Percentiles rank a stretch among this genome's conserved stretches.
Evolutionary conservation across 2,888 invertebrate genomes (phyloP).

Genomic region (Thera britannica): DNA sequence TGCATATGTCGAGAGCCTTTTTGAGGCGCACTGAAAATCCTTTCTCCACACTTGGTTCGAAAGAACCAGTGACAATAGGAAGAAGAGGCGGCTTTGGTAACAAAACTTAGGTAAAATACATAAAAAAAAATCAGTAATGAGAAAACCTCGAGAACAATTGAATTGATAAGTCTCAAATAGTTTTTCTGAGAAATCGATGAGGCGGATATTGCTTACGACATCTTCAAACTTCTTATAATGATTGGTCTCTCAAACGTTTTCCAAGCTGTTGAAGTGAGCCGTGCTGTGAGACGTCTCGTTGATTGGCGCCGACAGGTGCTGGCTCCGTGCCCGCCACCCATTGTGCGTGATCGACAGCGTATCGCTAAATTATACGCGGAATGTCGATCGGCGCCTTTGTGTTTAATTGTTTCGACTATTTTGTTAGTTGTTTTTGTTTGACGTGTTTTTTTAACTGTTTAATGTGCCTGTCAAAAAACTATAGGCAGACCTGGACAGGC

Average conservation of each 20-base stretch:
- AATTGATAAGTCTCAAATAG: not conserved
- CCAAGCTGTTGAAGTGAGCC: not conserved
- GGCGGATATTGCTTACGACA: too few species aligned
- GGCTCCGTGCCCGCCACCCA: slow-evolving; percentile 31
- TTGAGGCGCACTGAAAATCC: too few species aligned
- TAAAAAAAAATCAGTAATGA: too few species aligned
- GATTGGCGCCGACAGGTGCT: slow-evolving; percentile 40
- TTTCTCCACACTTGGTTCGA: too few species aligned
- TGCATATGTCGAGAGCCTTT: too few species aligned
- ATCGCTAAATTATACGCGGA: slow-evolving; percentile 18
- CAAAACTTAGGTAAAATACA: too few species aligned
- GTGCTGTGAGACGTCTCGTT: slow-evolving; percentile 21
- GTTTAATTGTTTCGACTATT: slow-evolving; percentile 23
- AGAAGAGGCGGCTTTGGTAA: too few species aligned
- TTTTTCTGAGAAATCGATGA: too few species aligned
- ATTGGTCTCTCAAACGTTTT: not conserved
- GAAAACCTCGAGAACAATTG: too few species aligned
- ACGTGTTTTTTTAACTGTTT: not conserved
- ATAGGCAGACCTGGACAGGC: too few species aligned
- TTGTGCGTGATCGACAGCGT: slow-evolving; percentile 32
- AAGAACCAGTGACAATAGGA: too few species aligned
- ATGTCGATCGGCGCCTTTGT: slow-evolving; percentile 4
- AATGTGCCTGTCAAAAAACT: too few species aligned
- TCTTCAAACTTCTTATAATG: not conserved
- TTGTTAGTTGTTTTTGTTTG: slow-evolving; percentile 1